Evolutionary conservation across 2,113 vertebrate species (phyloP), one percentile per base, ranked within the genome.

Genomic region (Platichthys flesus): DNA sequence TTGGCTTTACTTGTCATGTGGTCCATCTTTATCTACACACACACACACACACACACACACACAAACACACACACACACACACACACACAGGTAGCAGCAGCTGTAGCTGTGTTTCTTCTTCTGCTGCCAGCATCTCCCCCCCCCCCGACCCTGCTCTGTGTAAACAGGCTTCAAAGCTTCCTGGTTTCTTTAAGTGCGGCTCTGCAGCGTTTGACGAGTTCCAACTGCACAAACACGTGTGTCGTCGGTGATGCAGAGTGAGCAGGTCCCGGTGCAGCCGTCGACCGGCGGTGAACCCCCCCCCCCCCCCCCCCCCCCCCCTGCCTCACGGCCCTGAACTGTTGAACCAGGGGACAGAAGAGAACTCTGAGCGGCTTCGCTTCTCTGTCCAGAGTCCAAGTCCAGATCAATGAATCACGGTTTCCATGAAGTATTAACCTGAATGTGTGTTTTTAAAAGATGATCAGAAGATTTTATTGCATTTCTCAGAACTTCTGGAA

Each of bases 211-310:
- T 77, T 79, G 72, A 74, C 76, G 66, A 69, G 66, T 54, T 58
- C 75, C 71, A 74, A 70, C 72, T 83, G 80, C 76, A 73, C 73
- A 66, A 82, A 86, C 71, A 76, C 2, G 67, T 74, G 57, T 6
- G 71, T 26, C 28, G 49, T 63, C 67, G 52, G 14, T 51, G 82
- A 73, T 72, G 82, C 73, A 23, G 78, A 73, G 74, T 76, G 71
- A 45, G 67, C 84, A 82, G 84, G 79, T 76, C 79, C n/a, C n/a
- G n/a, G n/a, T n/a, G n/a, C n/a, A n/a, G n/a, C n/a, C n/a, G n/a
- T n/a, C n/a, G n/a, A n/a, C n/a, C n/a, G n/a, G n/a, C n/a, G n/a
- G n/a, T n/a, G n/a, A n/a, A n/a, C 64, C 52, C 2, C 45, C 71
- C 62, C 56, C 56, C 10, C 52, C 2, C 45, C 67, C 62, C n/a